A percentile compares a stretch with the other conserved stretches of the same genome.
These are phyloP conservation scores for Acromyrmex echinatior DNA, from an alignment of 1,140 invertebrate genomes.

Conservation along the genomic window DNA sequence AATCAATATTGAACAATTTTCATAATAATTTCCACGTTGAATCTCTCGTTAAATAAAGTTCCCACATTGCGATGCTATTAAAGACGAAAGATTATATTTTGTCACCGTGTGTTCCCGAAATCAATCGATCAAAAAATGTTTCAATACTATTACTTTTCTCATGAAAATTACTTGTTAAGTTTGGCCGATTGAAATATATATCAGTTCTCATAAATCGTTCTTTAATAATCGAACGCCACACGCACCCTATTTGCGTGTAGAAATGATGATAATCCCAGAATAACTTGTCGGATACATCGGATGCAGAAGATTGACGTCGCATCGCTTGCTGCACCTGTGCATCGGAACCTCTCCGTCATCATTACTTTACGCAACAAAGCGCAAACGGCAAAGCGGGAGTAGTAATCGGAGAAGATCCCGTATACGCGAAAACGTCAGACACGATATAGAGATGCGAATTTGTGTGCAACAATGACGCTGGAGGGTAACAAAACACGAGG, in stretches of 20 bases:
- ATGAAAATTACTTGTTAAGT: not conserved
- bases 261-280: conserved; percentile 33
- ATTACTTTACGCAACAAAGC: conserved; percentile 55
- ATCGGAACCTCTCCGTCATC: conserved; percentile 48
- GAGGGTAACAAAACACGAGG: conserved; percentile 19
- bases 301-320: conserved; percentile 32
- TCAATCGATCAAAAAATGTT: not conserved
- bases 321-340: conserved; percentile 29
- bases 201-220: not conserved
- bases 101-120: not conserved
- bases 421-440: conserved; percentile 32
- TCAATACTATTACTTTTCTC: not conserved
- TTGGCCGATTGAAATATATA: conserved; percentile 3
- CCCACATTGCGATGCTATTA: not conserved
- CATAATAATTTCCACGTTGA: not conserved
- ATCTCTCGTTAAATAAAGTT: not conserved
- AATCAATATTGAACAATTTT: not conserved
- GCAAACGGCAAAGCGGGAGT: not conserved
- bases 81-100: not conserved
- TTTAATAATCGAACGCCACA: not conserved
- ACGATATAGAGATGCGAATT: not conserved
- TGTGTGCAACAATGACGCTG: not conserved
- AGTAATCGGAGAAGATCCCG: conserved; percentile 24
- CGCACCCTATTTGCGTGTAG: not conserved
- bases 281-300: conserved; percentile 32